Percentiles rank a stretch among this genome's conserved stretches.
Evolutionary conservation across 30 jellyfish, hydroid and myxozoan species (phyloP).

Genomic region (Hydra vulgaris): DNA sequence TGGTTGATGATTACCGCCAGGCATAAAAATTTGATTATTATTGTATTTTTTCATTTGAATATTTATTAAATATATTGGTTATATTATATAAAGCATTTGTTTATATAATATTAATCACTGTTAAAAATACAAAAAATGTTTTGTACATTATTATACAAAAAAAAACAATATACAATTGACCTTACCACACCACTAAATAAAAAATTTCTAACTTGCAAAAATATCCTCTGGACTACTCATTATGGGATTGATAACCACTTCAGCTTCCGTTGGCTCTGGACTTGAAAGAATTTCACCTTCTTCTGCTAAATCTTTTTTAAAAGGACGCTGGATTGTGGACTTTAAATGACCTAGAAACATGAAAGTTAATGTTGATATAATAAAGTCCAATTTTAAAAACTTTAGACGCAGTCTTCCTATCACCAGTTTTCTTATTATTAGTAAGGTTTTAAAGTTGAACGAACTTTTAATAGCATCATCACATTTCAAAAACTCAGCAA

Average conservation of each 20-base stretch:
- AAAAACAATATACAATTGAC: not conserved
- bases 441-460: not conserved
- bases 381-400: not conserved
- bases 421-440: too few relatives aligned
- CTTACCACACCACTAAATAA: not conserved
- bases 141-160: too few relatives aligned
- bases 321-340: constrained; percentile 14
- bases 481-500: too few relatives aligned
- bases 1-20: too few relatives aligned
- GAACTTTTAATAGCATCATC: not conserved
- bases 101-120: too few relatives aligned
- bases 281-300: constrained; percentile 33
- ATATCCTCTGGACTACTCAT: not conserved
- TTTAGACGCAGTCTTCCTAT: not conserved
- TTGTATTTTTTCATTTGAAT: too few relatives aligned
- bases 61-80: too few relatives aligned
- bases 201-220: not conserved
- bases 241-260: constrained; percentile 1
- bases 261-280: constrained; percentile 24
- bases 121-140: too few relatives aligned
- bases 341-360: not conserved
- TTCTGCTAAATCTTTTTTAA: constrained; percentile 11
- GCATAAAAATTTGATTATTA: too few relatives aligned
- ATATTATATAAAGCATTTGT: too few relatives aligned
- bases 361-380: not conserved